These are phyloP conservation scores for Drosophila lowei DNA, from an alignment of 1,140 invertebrate species.

Conservation along the genomic window DNA sequence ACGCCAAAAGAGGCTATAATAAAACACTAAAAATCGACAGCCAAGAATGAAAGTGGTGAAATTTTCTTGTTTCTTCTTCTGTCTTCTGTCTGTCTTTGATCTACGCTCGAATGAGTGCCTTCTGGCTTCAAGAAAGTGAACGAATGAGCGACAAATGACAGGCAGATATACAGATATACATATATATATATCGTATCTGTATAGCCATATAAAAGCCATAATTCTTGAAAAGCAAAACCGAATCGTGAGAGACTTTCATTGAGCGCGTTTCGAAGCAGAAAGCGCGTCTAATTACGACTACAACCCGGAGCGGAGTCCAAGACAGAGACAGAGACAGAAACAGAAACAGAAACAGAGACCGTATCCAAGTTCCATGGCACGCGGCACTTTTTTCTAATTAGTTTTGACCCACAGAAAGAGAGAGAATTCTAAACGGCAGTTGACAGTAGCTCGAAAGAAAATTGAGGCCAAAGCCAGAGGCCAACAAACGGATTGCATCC, in stretches of 20 bases:
- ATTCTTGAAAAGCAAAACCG: conserved; percentile 53
- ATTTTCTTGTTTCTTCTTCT: conserved; percentile 52
- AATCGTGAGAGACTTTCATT: conserved; percentile 65
- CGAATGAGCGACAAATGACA: conserved; percentile 61
- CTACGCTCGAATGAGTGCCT: conserved; percentile 10
- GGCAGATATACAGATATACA: conserved; percentile 29
- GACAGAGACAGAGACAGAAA: not conserved
- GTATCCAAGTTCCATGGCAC: conserved; percentile 29
- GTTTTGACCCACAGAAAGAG: conserved; percentile 8
- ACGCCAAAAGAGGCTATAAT: conserved; percentile 56
- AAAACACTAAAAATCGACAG: conserved; percentile 58
- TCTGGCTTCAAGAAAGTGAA: conserved; percentile 39
- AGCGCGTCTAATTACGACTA: conserved; percentile 57
- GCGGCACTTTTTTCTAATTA: conserved; percentile 63
- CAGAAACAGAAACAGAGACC: conserved; percentile 17
- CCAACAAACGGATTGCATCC: conserved; percentile 21
- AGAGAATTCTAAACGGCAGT: conserved; percentile 44
- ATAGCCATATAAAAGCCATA: conserved; percentile 53
- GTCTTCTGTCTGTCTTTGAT: conserved; percentile 8
- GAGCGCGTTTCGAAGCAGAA: conserved; percentile 37
- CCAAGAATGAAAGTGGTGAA: conserved; percentile 70
- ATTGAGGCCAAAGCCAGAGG: conserved; percentile 40
- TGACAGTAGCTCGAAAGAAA: conserved; percentile 35
- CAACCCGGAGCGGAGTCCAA: not conserved
- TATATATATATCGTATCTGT: not conserved